Conservation (phyloP, 64 coral and sea anemone genomes). For the Montipora cactus region DNA sequence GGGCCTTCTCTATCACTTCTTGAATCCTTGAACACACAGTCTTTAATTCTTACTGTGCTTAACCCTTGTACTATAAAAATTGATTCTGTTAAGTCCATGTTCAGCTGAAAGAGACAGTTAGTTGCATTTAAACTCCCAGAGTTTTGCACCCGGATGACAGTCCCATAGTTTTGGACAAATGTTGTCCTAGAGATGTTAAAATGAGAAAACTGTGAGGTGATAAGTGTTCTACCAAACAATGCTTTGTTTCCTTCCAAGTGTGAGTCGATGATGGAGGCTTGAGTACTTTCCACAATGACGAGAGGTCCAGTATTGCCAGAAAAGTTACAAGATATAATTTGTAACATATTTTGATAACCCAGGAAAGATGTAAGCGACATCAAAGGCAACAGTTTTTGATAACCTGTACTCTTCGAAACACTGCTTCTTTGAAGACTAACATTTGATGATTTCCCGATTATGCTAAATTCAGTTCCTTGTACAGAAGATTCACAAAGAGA, state of each 20-base stretch:
- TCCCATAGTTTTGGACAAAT: constrained; percentile 4
- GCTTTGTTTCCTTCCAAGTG: neutral
- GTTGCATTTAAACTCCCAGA: neutral
- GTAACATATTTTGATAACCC: neutral
- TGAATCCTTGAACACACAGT: constrained; percentile 1
- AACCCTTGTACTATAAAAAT: neutral
- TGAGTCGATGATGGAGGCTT: constrained; percentile 4
- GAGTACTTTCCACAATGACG: neutral
- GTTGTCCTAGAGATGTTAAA: neutral
- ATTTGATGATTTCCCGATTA: constrained; percentile 16
- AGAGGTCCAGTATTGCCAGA: neutral
- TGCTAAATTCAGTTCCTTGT: neutral
- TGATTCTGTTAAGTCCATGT: neutral
- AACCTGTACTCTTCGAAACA: constrained; percentile 25
- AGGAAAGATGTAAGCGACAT: neutral
- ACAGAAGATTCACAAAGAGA: neutral
- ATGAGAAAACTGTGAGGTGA: constrained; percentile 26
- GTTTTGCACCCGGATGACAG: neutral
- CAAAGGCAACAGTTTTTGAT: neutral
- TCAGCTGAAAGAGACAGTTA: neutral
- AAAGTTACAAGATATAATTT: neutral
- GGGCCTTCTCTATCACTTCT: neutral
- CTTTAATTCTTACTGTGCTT: neutral
- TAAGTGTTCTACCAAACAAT: neutral
- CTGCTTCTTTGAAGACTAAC: neutral